Evolutionary conservation across 1,140 invertebrate genomes (phyloP).

Genomic region (Sycobia sp.): DNA sequence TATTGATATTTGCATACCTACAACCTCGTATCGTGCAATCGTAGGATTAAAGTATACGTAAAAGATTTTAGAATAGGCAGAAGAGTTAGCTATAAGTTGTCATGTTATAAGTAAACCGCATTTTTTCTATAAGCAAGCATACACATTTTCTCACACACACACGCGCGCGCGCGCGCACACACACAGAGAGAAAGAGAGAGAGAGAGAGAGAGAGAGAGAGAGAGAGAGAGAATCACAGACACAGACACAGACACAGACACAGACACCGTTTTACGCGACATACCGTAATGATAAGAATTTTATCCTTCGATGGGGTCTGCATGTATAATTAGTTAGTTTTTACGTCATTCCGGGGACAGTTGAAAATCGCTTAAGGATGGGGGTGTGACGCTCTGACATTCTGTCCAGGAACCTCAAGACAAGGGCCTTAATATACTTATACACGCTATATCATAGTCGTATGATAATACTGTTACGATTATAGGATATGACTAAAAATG

Average conservation of each 20-base stretch:
- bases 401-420: constrained; percentile 51
- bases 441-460: constrained; percentile 44
- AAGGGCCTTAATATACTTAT: constrained; percentile 57
- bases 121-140: background rate
- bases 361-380: constrained; percentile 44
- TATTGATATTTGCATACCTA: constrained; percentile 24
- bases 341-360: constrained; percentile 40
- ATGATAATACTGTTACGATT: constrained; percentile 40
- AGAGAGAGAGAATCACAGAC: no score
- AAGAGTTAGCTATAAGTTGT: constrained; percentile 17
- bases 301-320: constrained; percentile 9
- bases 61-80: constrained; percentile 13
- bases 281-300: background rate
- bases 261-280: background rate
- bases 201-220: no score
- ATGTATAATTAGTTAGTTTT: constrained; percentile 21
- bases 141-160: background rate
- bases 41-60: constrained; percentile 44
- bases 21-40: constrained; percentile 51
- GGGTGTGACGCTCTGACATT: constrained; percentile 36
- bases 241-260: no score
- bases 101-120: constrained; percentile 10
- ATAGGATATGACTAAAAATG: constrained; percentile 5
- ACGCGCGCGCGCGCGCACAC: background rate
- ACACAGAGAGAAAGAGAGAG: no score